Conservation (phyloP, 2,888 invertebrate genomes). For the Acronicta leporina region DNA sequence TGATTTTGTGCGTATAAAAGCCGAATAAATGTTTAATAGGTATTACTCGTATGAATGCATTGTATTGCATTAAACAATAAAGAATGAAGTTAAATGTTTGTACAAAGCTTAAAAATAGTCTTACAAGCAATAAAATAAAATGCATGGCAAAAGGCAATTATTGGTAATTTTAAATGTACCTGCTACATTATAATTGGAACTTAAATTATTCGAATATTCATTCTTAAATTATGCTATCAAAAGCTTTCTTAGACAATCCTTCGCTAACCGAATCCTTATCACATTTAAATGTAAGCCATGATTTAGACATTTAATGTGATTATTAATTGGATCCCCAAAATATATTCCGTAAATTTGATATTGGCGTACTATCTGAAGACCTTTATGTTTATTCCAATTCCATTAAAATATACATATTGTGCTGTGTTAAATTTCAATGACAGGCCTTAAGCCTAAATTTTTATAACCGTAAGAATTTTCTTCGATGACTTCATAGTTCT, state of each 20-base stretch:
- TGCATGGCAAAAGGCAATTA: too few species aligned
- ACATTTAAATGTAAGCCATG: too few species aligned
- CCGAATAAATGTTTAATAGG: slow-evolving; percentile 24
- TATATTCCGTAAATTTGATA: neutral
- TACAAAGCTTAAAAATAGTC: neutral
- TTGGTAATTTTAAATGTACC: too few species aligned
- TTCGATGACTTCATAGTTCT: slow-evolving; percentile 17
- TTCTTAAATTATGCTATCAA: too few species aligned
- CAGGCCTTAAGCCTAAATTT: slow-evolving; percentile 27
- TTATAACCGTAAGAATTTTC: slow-evolving; percentile 23
- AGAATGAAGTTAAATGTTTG: neutral
- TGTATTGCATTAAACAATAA: too few species aligned
- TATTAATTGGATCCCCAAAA: too few species aligned
- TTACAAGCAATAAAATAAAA: neutral
- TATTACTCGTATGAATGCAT: neutral
- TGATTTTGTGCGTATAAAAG: slow-evolving; percentile 38
- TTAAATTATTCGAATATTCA: too few species aligned
- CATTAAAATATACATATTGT: slow-evolving; percentile 5
- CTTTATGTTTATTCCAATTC: neutral
- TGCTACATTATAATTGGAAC: too few species aligned
- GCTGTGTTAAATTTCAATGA: slow-evolving; percentile 6
- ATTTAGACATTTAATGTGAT: too few species aligned
- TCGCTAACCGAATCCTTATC: too few species aligned
- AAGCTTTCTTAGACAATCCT: too few species aligned
- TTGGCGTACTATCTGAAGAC: neutral